Evolutionary conservation across 2,113 vertebrate genomes (phyloP).

Genomic region (Microcebus murinus): DNA sequence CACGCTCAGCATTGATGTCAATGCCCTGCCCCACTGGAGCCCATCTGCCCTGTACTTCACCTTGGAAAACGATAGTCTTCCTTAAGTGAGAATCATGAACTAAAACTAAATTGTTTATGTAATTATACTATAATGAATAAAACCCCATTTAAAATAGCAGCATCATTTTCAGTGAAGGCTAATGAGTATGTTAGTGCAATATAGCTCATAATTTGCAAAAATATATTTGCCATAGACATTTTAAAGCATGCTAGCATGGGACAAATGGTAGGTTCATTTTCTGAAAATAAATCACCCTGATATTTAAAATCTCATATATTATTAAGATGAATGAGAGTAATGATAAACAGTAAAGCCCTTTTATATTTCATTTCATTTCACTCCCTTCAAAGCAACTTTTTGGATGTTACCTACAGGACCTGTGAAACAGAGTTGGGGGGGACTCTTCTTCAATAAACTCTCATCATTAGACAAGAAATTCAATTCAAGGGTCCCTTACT

Average conservation of each 20-base stretch:
- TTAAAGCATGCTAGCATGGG: background rate
- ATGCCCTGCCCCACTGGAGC: background rate
- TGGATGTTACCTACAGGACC: background rate
- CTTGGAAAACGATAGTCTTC: background rate
- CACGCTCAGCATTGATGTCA: background rate
- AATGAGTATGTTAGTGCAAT: background rate
- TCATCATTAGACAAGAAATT: constrained; percentile 10
- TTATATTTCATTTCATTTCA: constrained; percentile 11
- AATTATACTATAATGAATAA: background rate
- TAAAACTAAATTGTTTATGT: background rate
- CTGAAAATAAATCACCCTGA: background rate
- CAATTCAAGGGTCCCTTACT: background rate
- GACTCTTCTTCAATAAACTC: background rate
- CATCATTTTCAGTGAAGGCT: background rate
- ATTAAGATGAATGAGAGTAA: background rate
- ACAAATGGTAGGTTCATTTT: background rate
- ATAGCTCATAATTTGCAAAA: background rate
- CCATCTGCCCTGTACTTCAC: background rate
- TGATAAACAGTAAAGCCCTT: background rate
- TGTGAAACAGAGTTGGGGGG: background rate
- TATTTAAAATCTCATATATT: constrained; percentile 33
- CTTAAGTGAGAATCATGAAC: background rate
- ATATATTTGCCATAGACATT: constrained; percentile 24
- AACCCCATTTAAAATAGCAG: constrained; percentile 11
- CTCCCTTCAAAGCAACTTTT: constrained; percentile 15